A percentile compares a stretch with the other conserved stretches of the same genome.
These are phyloP conservation scores for Chelon labrosus DNA, from an alignment of 2,797 vertebrate genomes.

Conservation along the genomic window DNA sequence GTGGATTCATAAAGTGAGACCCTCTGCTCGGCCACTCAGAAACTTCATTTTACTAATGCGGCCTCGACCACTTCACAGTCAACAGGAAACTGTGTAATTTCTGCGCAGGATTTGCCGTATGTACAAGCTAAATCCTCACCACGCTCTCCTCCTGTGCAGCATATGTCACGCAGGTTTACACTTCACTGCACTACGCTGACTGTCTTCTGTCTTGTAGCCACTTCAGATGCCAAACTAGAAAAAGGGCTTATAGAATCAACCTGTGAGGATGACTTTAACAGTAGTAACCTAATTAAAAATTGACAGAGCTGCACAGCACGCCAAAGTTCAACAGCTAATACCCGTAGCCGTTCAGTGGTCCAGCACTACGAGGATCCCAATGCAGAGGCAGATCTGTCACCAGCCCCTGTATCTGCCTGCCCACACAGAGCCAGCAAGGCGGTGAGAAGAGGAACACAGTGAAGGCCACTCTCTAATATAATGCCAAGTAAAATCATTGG, in stretches of 20 bases:
- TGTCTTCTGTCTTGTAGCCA: conserved; percentile 16
- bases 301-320: conserved; percentile 1
- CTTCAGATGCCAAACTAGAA: conserved; percentile 6
- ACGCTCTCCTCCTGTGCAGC: conserved; percentile 21
- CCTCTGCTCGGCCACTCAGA: conserved; percentile 31
- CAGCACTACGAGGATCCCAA: neutral
- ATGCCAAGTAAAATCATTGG: conserved; percentile 45
- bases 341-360: conserved; percentile 2
- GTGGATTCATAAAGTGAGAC: conserved; percentile 20
- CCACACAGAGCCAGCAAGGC: conserved; percentile 36
- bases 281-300: conserved; percentile 37
- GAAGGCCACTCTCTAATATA: conserved; percentile 52
- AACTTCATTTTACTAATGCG: conserved; percentile 43
- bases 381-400: conserved; percentile 22
- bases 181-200: conserved; percentile 18
- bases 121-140: conserved; percentile 36
- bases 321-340: conserved; percentile 12
- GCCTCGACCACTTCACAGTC: conserved; percentile 6
- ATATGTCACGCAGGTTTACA: conserved; percentile 50
- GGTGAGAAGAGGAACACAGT: conserved; percentile 21
- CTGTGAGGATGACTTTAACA: conserved; percentile 29
- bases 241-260: conserved; percentile 14
- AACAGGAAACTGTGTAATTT: conserved; percentile 39
- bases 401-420: conserved; percentile 36
- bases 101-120: conserved; percentile 38